Conservation (phyloP, 2,113 vertebrate species). For the Apteryx owenii region DNA sequence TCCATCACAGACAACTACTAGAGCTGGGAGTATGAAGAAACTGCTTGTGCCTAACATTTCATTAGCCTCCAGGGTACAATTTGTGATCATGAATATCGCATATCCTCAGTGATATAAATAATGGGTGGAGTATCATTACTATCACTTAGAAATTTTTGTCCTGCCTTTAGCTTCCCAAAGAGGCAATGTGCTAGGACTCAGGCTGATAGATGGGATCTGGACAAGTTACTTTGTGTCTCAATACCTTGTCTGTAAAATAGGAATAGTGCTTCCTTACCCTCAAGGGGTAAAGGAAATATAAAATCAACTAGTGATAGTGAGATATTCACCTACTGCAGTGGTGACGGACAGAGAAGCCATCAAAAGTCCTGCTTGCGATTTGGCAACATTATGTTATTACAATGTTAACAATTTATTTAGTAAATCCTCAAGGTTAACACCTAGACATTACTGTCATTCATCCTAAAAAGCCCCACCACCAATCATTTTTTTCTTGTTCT, state of each 20-base stretch:
- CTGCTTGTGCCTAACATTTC: slow-evolving; percentile 1
- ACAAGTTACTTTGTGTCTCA: not conserved
- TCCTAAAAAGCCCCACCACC: not conserved
- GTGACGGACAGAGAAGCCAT: not conserved
- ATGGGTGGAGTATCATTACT: not conserved
- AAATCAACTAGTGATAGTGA: not conserved
- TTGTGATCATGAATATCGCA: slow-evolving; percentile 8
- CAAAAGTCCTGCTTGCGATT: not conserved
- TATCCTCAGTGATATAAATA: not conserved
- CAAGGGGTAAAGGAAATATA: not conserved
- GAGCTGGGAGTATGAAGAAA: not conserved
- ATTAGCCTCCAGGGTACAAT: slow-evolving; percentile 10
- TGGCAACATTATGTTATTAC: not conserved
- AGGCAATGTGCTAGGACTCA: not conserved
- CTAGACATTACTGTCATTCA: not conserved
- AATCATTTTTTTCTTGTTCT: not conserved
- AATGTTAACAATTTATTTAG: not conserved
- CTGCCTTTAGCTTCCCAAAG: not conserved
- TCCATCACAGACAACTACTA: not conserved
- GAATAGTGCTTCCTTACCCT: not conserved
- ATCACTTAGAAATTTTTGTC: not conserved
- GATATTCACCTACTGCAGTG: not conserved
- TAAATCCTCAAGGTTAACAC: not conserved
- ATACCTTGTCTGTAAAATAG: not conserved
- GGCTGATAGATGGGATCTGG: not conserved